Percentiles rank a stretch among this genome's conserved stretches.
Conservation (phyloP, 2,797 vertebrate species). For the Silurus aristotelis region DNA sequence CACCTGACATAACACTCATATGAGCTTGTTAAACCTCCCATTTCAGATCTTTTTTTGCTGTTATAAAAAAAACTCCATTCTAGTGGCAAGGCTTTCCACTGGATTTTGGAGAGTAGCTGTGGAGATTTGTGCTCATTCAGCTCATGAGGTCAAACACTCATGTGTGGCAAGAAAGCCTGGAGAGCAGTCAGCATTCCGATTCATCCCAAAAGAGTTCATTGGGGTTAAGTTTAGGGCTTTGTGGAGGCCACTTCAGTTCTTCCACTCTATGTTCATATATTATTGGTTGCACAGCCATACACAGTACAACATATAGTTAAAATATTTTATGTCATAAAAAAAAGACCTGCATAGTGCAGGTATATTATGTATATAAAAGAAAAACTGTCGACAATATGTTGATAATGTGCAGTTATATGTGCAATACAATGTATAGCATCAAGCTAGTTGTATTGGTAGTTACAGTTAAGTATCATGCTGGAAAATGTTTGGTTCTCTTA, state of each 20-base stretch:
- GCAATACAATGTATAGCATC: no score
- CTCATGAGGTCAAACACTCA: neutral
- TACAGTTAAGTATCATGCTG: no score
- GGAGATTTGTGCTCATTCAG: neutral
- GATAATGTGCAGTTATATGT: no score
- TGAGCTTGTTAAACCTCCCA: neutral
- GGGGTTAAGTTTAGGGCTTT: neutral
- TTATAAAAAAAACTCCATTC: neutral
- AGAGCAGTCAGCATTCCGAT: neutral
- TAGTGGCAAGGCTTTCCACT: neutral
- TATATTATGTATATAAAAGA: no score
- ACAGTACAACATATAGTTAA: no score
- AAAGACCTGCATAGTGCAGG: no score
- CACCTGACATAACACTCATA: neutral
- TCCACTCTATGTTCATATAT: neutral
- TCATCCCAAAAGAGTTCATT: neutral
- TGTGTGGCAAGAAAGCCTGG: neutral
- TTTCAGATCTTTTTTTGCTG: neutral
- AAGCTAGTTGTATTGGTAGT: no score
- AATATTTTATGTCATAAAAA: no score
- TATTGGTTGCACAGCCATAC: no score
- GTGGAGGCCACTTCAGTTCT: neutral
- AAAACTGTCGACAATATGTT: no score
- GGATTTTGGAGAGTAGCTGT: neutral
- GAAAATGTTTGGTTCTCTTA: no score